A percentile compares a stretch with the other conserved stretches of the same genome.
Evolutionary conservation across 2,797 vertebrate genomes (phyloP).

Genomic region (Acrossocheilus fasciatus): DNA sequence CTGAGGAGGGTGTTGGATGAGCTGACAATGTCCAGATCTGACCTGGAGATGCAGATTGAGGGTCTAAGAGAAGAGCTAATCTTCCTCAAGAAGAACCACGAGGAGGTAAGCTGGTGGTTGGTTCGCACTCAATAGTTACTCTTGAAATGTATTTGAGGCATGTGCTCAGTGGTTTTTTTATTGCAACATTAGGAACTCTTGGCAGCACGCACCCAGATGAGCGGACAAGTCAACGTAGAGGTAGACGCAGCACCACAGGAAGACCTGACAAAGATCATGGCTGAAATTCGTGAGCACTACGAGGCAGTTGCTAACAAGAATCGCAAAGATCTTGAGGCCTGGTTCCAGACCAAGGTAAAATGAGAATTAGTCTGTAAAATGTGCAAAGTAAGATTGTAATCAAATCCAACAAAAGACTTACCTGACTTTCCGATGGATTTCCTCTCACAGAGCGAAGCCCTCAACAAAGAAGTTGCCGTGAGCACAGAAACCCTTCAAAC

Average conservation of each 20-base stretch:
- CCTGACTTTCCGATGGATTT: background rate
- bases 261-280: constrained; percentile 81
- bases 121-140: background rate
- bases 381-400: background rate
- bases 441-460: constrained; percentile 26
- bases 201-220: constrained; percentile 73
- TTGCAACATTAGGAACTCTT: constrained; percentile 77
- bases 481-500: constrained; percentile 51
- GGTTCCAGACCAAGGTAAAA: constrained; percentile 79
- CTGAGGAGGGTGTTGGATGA: constrained; percentile 71
- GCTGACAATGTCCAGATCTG: constrained; percentile 64
- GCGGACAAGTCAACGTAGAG: constrained; percentile 86
- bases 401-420: background rate
- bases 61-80: constrained; percentile 70
- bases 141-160: background rate
- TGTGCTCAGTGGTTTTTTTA: background rate
- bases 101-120: constrained; percentile 66
- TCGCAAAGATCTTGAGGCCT: constrained; percentile 81
- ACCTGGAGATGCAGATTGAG: constrained; percentile 75
- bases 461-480: constrained; percentile 47
- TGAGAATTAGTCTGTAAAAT: background rate
- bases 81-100: constrained; percentile 73
- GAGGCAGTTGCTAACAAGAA: constrained; percentile 82
- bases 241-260: constrained; percentile 78
- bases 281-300: constrained; percentile 85